Evolutionary conservation across 2,888 invertebrate species (phyloP).

Genomic region (Aleiodes alternator): DNA sequence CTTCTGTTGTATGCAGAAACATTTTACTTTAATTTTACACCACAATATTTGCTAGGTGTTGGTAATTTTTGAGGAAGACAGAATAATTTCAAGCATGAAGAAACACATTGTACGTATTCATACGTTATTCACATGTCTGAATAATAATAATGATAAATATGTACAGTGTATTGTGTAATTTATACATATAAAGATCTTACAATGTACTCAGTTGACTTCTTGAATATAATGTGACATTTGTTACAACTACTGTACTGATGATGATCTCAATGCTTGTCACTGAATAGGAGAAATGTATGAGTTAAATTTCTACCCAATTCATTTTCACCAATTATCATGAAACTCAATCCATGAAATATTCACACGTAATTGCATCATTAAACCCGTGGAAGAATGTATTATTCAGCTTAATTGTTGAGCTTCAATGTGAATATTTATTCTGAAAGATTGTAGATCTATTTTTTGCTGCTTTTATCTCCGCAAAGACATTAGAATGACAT

Average conservation of each 20-base stretch:
- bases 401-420: no score
- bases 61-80: not conserved
- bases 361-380: no score
- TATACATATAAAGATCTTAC: conserved; percentile 7
- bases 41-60: no score
- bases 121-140: conserved; percentile 27
- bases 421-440: no score
- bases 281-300: conserved; percentile 4
- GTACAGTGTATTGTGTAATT: conserved; percentile 26
- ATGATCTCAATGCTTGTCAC: conserved; percentile 18
- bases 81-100: conserved; percentile 1
- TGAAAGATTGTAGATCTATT: no score
- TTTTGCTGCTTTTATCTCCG: no score
- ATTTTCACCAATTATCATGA: not conserved
- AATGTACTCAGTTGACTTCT: conserved; percentile 7
- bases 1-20: no score
- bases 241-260: not conserved
- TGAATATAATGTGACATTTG: not conserved
- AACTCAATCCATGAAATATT: no score
- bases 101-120: conserved; percentile 12
- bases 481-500: no score
- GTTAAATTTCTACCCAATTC: conserved; percentile 11
- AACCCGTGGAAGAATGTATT: no score
- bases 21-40: no score
- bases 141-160: conserved; percentile 4